Percentiles rank a stretch among this genome's conserved stretches.
These are phyloP conservation scores for Semicossyphus pulcher DNA, from an alignment of 2,113 vertebrate species.

Conservation along the genomic window DNA sequence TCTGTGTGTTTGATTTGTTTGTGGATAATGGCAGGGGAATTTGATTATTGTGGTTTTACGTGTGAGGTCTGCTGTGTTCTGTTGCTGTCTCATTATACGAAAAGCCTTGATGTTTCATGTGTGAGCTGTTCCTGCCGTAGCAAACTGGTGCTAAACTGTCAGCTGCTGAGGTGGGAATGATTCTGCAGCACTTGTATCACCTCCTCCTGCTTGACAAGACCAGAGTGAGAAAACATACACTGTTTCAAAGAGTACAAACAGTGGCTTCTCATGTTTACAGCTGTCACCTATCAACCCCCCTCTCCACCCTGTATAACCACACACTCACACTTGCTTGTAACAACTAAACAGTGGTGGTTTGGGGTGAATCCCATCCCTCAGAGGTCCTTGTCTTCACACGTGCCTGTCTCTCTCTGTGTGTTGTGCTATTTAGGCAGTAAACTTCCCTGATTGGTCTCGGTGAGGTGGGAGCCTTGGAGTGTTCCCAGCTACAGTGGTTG, in stretches of 20 bases:
- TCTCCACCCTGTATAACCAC: not conserved
- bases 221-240: slow-evolving; percentile 59
- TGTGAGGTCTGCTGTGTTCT: slow-evolving; percentile 34
- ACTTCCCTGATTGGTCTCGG: slow-evolving; percentile 32
- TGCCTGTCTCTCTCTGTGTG: slow-evolving; percentile 50
- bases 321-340: slow-evolving; percentile 56
- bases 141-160: slow-evolving; percentile 34
- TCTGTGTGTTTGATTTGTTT: slow-evolving; percentile 36
- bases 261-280: slow-evolving; percentile 63
- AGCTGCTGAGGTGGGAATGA: slow-evolving; percentile 48
- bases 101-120: slow-evolving; percentile 37
- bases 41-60: slow-evolving; percentile 48
- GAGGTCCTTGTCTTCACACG: slow-evolving; percentile 53
- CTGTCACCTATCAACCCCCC: slow-evolving; percentile 37
- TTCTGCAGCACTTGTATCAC: slow-evolving; percentile 33
- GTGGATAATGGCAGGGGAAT: slow-evolving; percentile 17
- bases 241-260: slow-evolving; percentile 65
- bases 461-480: slow-evolving; percentile 16
- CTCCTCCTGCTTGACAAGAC: slow-evolving; percentile 40
- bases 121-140: slow-evolving; percentile 15
- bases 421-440: slow-evolving; percentile 46
- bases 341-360: slow-evolving; percentile 49
- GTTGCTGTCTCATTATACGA: not conserved
- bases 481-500: slow-evolving; percentile 30
- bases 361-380: slow-evolving; percentile 33